Conservation (phyloP, 2,113 vertebrate genomes). For the Mesembrinibis cayennensis region DNA sequence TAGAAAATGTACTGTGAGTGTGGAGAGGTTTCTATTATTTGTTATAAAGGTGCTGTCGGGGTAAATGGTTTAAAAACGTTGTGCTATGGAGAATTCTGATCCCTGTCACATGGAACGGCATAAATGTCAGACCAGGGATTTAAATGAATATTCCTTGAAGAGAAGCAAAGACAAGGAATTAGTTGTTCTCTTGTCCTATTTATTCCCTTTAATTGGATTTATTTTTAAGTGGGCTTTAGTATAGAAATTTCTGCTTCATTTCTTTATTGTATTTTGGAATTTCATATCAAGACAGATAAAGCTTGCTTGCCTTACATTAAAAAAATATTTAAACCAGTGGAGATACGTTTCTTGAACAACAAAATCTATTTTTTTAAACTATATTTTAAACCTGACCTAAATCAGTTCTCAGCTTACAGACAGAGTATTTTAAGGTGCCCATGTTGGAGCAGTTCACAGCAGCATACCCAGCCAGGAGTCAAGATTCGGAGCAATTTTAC, state of each 20-base stretch:
- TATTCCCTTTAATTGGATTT: slow-evolving; percentile 64
- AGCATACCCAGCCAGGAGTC: not conserved
- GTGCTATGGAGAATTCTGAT: slow-evolving; percentile 36
- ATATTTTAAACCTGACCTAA: not conserved
- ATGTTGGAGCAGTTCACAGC: not conserved
- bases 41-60: not conserved
- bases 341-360: not conserved
- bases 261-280: slow-evolving; percentile 16
- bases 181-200: slow-evolving; percentile 63
- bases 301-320: slow-evolving; percentile 19
- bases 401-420: not conserved
- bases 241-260: slow-evolving; percentile 35
- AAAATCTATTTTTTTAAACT: not conserved
- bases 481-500: not conserved
- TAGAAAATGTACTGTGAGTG: not conserved
- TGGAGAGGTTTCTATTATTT: not conserved
- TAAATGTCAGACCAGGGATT: slow-evolving; percentile 37
- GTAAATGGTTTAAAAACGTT: slow-evolving; percentile 29
- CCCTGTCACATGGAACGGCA: slow-evolving; percentile 50
- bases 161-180: slow-evolving; percentile 51
- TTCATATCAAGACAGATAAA: not conserved
- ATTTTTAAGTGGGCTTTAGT: slow-evolving; percentile 49
- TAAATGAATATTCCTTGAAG: slow-evolving; percentile 45
- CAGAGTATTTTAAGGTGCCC: not conserved
- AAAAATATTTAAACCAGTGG: not conserved